phyloP scores from a whole-genome alignment of 2,888 invertebrate species.

The Sarcophaga rosellei region DNA sequence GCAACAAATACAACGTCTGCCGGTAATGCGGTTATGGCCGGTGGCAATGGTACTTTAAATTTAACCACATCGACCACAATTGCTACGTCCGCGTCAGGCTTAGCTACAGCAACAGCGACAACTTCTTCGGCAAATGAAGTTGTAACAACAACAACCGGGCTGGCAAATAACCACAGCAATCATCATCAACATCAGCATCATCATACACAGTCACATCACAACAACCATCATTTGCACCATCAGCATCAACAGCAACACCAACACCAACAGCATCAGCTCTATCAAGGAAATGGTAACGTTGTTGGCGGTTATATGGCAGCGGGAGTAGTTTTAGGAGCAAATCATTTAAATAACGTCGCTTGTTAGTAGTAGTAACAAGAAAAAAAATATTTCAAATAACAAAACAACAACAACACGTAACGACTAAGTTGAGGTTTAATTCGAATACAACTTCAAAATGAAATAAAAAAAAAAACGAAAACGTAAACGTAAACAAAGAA shows the following conservation, averaged over 20 bases:
- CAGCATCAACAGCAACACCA: conserved; percentile 69
- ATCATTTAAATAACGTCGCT: conserved; percentile 77
- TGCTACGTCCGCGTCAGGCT: conserved; percentile 56
- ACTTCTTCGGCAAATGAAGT: conserved; percentile 64
- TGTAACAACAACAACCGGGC: conserved; percentile 52
- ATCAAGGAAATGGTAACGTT: conserved; percentile 74
- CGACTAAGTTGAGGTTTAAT: conserved; percentile 59
- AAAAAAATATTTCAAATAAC: not conserved
- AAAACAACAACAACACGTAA: not conserved
- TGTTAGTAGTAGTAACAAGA: conserved; percentile 75
- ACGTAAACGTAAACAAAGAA: conserved; percentile 1
- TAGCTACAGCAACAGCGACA: conserved; percentile 63
- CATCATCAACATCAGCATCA: conserved; percentile 67
- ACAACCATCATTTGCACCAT: conserved; percentile 61
- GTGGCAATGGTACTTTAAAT: conserved; percentile 69
- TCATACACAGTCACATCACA: conserved; percentile 44
- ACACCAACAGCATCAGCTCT: conserved; percentile 70
- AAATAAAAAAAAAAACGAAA: not conserved
- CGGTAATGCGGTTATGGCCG: conserved; percentile 66
- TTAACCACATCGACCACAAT: conserved; percentile 70
- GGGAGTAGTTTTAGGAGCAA: conserved; percentile 80
- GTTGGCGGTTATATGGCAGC: conserved; percentile 78
- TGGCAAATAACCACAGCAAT: conserved; percentile 69
- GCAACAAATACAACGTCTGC: conserved; percentile 56
- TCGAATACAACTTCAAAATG: conserved; percentile 57